phyloP scores from a whole-genome alignment of 2,113 vertebrate species.

The Camelus dromedarius region DNA sequence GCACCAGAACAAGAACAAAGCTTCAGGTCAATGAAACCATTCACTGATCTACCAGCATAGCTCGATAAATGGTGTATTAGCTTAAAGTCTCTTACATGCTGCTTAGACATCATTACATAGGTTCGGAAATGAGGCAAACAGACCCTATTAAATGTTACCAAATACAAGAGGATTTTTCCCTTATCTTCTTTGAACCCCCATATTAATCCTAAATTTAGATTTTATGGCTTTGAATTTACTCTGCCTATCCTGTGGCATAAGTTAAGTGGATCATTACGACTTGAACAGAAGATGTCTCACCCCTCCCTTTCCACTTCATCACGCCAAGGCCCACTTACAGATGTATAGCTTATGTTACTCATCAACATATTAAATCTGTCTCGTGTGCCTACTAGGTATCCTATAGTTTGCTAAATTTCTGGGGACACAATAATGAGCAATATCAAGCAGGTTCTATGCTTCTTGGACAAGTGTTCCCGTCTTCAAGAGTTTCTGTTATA shows the following conservation, averaged over 20 bases:
- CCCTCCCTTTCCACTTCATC: conserved; percentile 7
- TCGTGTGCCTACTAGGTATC: not conserved
- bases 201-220: conserved; percentile 64
- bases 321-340: conserved; percentile 30
- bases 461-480: not conserved
- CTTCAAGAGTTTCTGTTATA: not conserved
- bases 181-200: conserved; percentile 40
- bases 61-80: conserved; percentile 59
- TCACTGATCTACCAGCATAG: conserved; percentile 61
- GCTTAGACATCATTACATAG: conserved; percentile 64
- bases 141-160: not conserved
- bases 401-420: conserved; percentile 45
- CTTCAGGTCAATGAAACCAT: conserved; percentile 77
- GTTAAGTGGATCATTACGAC: conserved; percentile 61
- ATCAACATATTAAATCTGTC: conserved; percentile 63
- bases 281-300: conserved; percentile 49
- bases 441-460: not conserved
- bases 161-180: conserved; percentile 65
- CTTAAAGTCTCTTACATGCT: conserved; percentile 73
- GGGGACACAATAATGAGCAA: not conserved
- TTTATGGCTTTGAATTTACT: conserved; percentile 67
- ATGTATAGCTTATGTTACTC: conserved; percentile 59
- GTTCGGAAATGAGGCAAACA: conserved; percentile 77
- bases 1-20: conserved; percentile 72
- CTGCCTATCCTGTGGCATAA: conserved; percentile 53